Conservation (phyloP, 2,888 invertebrate genomes). For the Pheosia tremula region DNA sequence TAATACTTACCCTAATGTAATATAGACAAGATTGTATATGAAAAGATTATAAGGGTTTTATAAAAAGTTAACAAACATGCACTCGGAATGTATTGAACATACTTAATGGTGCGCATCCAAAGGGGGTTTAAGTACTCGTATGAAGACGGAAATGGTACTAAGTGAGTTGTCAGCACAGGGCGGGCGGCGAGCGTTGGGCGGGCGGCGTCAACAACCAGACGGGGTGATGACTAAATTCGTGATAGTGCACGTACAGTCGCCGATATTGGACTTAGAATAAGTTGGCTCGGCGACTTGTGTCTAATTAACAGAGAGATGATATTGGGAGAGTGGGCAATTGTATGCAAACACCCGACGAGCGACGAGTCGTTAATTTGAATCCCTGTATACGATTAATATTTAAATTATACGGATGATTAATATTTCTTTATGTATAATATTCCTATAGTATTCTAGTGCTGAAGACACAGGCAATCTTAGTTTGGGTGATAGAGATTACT, state of each 20-base stretch:
- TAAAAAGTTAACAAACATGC: neutral
- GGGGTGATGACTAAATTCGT: constrained; percentile 15
- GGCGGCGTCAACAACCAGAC: constrained; percentile 38
- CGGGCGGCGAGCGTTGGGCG: constrained; percentile 36
- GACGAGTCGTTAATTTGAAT: too few species aligned
- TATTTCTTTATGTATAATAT: too few species aligned
- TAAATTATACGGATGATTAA: too few species aligned
- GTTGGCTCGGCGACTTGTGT: neutral
- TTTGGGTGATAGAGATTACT: too few species aligned
- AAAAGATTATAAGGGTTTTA: neutral
- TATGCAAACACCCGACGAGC: too few species aligned
- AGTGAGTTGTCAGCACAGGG: constrained; percentile 62
- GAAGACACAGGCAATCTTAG: too few species aligned
- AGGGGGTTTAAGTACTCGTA: constrained; percentile 40
- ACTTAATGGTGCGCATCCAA: constrained; percentile 23
- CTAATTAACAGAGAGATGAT: neutral
- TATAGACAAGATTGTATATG: too few species aligned
- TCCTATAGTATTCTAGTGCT: too few species aligned
- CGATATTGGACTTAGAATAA: neutral
- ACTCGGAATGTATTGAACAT: neutral
- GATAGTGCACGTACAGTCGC: constrained; percentile 59
- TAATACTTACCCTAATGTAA: too few species aligned
- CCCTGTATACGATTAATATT: too few species aligned
- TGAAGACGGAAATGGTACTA: constrained; percentile 60
- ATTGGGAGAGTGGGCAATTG: too few species aligned